A percentile compares a stretch with the other conserved stretches of the same genome.
Conservation (phyloP, 2,113 vertebrate genomes). For the Conger conger region DNA sequence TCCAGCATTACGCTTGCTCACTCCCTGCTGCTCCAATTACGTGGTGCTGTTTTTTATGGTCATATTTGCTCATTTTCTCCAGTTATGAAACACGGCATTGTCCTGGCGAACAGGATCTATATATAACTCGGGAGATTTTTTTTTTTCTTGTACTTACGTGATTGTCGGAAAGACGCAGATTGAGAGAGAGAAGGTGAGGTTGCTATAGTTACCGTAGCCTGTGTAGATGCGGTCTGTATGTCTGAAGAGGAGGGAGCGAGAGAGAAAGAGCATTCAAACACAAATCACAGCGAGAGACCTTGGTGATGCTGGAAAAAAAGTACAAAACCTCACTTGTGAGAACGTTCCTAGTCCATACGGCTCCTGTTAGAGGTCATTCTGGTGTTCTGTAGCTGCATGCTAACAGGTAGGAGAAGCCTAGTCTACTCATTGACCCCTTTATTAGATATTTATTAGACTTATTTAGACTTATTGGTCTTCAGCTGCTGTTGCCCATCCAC, state of each 20-base stretch:
- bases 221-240: slow-evolving; percentile 36
- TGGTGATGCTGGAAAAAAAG: neutral
- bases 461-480: too few relatives aligned
- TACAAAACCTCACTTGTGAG: neutral
- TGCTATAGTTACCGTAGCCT: slow-evolving; percentile 60
- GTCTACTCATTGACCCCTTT: too few relatives aligned
- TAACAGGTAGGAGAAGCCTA: slow-evolving; percentile 1
- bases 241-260: neutral
- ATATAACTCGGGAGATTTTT: slow-evolving; percentile 27
- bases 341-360: neutral
- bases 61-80: slow-evolving; percentile 9
- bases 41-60: neutral
- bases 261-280: neutral
- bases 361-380: neutral
- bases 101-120: slow-evolving; percentile 38
- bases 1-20: neutral
- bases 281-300: neutral
- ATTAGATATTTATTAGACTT: too few relatives aligned
- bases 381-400: neutral
- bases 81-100: slow-evolving; percentile 1
- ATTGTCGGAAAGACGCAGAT: slow-evolving; percentile 51
- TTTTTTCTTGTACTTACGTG: slow-evolving; percentile 36
- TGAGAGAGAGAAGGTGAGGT: slow-evolving; percentile 50
- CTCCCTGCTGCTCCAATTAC: neutral
- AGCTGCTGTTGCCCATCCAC: too few relatives aligned